Conservation (phyloP, 2,113 vertebrate species). For the Platichthys stellatus region DNA sequence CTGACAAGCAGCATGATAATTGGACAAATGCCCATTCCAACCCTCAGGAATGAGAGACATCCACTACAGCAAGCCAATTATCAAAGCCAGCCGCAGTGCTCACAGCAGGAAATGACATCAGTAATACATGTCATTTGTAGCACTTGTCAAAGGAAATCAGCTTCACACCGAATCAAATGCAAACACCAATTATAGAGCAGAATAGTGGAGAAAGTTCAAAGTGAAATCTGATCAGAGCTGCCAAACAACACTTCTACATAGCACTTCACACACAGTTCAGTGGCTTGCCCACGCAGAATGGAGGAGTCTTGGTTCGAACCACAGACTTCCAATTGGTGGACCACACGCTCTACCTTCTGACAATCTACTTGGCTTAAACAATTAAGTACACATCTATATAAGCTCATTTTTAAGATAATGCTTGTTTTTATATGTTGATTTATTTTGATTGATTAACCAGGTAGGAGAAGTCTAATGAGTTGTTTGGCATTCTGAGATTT, state of each 20-base stretch:
- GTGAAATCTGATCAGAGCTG: constrained; percentile 71
- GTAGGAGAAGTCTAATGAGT: constrained; percentile 1
- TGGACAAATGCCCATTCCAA: constrained; percentile 73
- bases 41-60: constrained; percentile 68
- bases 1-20: constrained; percentile 81
- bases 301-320: background rate
- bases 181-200: constrained; percentile 70
- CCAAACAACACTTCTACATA: constrained; percentile 60
- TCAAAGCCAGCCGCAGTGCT: constrained; percentile 70
- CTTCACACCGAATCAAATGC: constrained; percentile 63
- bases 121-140: constrained; percentile 70
- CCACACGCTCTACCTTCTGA: background rate
- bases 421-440: background rate
- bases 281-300: background rate
- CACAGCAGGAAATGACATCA: constrained; percentile 79
- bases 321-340: background rate
- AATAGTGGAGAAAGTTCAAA: constrained; percentile 58
- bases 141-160: constrained; percentile 74
- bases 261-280: background rate
- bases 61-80: constrained; percentile 75
- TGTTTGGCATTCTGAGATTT: constrained; percentile 72
- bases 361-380: constrained; percentile 24
- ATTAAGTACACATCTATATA: background rate
- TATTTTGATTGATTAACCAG: background rate
- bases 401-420: background rate